A percentile compares a stretch with the other conserved stretches of the same genome.
These are phyloP conservation scores for Drosophila persimilis DNA, from an alignment of 1,140 invertebrate genomes.

Conservation along the genomic window DNA sequence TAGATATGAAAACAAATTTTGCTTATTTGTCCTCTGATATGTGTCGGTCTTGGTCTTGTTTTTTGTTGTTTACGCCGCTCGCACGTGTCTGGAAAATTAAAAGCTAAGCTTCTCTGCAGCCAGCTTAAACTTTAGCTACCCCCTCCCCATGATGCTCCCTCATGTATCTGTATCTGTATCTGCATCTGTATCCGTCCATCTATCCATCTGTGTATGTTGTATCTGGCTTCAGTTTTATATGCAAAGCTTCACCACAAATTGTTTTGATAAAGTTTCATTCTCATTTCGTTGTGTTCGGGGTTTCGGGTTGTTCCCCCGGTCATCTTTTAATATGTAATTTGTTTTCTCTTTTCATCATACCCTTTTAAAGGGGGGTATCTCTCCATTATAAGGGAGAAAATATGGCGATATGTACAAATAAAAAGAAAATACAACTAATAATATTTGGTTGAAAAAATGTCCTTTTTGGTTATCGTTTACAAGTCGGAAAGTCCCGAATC, in stretches of 20 bases:
- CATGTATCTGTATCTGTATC: conserved; percentile 7
- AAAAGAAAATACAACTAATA: too few relatives aligned
- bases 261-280: conserved; percentile 46
- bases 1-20: conserved; percentile 16
- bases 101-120: conserved; percentile 14
- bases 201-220: conserved; percentile 3
- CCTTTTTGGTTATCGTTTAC: too few relatives aligned
- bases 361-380: too few relatives aligned
- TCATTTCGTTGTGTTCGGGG: conserved; percentile 25
- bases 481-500: too few relatives aligned
- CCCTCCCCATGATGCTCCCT: too few relatives aligned
- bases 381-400: too few relatives aligned
- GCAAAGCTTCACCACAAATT: conserved; percentile 33
- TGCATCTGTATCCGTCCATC: not conserved
- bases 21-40: conserved; percentile 24
- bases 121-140: not conserved
- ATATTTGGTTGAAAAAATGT: too few relatives aligned
- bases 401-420: too few relatives aligned
- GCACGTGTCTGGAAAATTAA: conserved; percentile 53
- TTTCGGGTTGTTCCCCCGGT: too few relatives aligned
- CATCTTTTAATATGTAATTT: not conserved
- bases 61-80: conserved; percentile 49
- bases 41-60: conserved; percentile 12
- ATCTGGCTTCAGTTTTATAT: conserved; percentile 24
- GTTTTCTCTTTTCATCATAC: too few relatives aligned